Base-by-base conservation (phyloP, 2,888 invertebrate species). In the Drosophila setosimentum region DNA sequence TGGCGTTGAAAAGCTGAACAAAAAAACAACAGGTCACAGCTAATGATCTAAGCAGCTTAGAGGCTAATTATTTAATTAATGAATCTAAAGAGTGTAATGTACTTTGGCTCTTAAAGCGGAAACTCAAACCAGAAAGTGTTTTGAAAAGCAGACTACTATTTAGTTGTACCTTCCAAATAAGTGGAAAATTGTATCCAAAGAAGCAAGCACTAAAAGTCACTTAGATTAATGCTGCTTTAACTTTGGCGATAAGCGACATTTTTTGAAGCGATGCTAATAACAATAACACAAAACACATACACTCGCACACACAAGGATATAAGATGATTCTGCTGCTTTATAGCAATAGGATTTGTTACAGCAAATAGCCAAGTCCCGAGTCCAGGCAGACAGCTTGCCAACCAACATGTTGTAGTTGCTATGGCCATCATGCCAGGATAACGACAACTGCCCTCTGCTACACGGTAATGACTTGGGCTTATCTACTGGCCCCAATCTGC, bases 391-490 rank as follows among this genome's bases (percentile, higher is more conserved):
- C 63, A 59, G 58, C 61, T 62, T 65, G 79, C 66, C 70, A 75
- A 45, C 55, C 27, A 60, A 45, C 61, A 70, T 30, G 16, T 42
- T 21, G 29, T 27, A 35, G 27, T 29, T 42, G 68, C 51, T 24
- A 13, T n/a, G 21, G 61, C 40, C 51, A 62, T 54, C 48, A 53
- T 50, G 49, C 7, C 27, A 27, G 64, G 66, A 80, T 77, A 78
- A 80, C 65, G 65, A 66, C 45, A 50, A 62, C 50, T 59, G 70
- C 62, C 66, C 73, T 64, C 69, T 71, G 76, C 68, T 42, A 72
- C 86, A 79, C 88, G 85, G 83, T 88, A 85, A 85, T 89, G 85
- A 83, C 88, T 73, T 72, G 81, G 90, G 83, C 90, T 80, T 88
- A 85, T 85, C 85, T 78, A 30, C 58, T 48, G 61, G 66, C 59